Evolutionary conservation across 1,140 invertebrate species (phyloP).

Genomic region (Drosophila mauritiana): DNA sequence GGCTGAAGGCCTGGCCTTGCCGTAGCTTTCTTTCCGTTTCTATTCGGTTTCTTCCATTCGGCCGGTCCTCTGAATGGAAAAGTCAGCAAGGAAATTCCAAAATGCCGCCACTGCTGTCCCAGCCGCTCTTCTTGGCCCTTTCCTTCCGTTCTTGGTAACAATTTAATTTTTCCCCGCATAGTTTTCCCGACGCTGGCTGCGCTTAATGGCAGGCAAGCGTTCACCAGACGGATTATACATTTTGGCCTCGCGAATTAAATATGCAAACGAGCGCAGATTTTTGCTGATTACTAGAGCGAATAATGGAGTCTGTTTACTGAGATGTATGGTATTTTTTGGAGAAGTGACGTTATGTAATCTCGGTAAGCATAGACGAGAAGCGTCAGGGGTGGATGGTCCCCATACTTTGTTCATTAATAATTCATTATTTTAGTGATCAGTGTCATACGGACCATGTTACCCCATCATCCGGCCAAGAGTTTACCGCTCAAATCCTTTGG

Average conservation of each 20-base stretch:
- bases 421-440: conserved; percentile 12
- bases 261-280: conserved; percentile 48
- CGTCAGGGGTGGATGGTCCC: neutral
- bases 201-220: conserved; percentile 43
- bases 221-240: conserved; percentile 32
- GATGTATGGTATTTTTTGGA: conserved; percentile 25
- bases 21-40: conserved; percentile 37
- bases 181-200: conserved; percentile 27
- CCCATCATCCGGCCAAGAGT: neutral
- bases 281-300: conserved; percentile 38
- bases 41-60: conserved; percentile 20
- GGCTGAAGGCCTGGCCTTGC: conserved; percentile 22
- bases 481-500: conserved; percentile 7
- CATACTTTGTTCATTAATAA: conserved; percentile 1
- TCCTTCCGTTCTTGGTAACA: conserved; percentile 28
- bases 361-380: neutral
- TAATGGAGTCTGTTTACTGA: conserved; percentile 11
- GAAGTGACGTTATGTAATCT: conserved; percentile 29
- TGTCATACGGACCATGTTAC: neutral
- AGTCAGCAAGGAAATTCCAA: conserved; percentile 48
- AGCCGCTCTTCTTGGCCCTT: neutral
- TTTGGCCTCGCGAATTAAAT: conserved; percentile 30
- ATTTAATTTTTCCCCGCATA: conserved; percentile 47
- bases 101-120: conserved; percentile 11
- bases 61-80: conserved; percentile 25